Percentiles rank a stretch among this genome's conserved stretches.
phyloP scores from a whole-genome alignment of 2,113 vertebrate species.

The Gopherus flavomarginatus region DNA sequence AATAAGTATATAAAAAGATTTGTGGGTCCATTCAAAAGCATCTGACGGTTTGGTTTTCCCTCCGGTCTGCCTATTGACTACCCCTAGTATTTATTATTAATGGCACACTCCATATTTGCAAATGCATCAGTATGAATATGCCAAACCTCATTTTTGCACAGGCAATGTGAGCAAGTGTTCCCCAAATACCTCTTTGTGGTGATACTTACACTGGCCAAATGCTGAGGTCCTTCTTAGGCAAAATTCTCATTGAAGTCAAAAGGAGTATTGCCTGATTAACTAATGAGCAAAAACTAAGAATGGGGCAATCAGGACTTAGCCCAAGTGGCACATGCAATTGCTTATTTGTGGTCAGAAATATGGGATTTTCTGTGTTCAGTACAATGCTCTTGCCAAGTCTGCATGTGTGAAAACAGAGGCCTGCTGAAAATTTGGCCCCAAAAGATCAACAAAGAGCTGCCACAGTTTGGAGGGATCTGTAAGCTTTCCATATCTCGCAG shows the following conservation, averaged over 20 bases:
- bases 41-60: too few relatives aligned
- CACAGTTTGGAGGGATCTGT: background rate
- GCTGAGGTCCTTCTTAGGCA: background rate
- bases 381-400: background rate
- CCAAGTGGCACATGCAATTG: accelerated
- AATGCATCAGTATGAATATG: accelerated
- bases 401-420: background rate
- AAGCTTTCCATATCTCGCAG: background rate
- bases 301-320: accelerated
- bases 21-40: too few relatives aligned
- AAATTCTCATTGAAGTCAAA: accelerated
- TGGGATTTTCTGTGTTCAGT: background rate
- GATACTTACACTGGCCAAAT: accelerated
- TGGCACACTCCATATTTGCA: background rate
- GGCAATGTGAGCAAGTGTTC: background rate
- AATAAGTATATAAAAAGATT: too few relatives aligned
- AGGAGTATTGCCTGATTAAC: background rate
- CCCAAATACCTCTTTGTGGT: accelerated
- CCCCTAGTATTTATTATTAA: background rate
- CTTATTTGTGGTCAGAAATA: background rate
- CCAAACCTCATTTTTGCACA: background rate
- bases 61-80: too few relatives aligned
- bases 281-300: background rate
- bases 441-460: background rate
- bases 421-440: background rate